Conservation (phyloP, 2,888 invertebrate genomes). For the Zootermopsis nevadensis region DNA sequence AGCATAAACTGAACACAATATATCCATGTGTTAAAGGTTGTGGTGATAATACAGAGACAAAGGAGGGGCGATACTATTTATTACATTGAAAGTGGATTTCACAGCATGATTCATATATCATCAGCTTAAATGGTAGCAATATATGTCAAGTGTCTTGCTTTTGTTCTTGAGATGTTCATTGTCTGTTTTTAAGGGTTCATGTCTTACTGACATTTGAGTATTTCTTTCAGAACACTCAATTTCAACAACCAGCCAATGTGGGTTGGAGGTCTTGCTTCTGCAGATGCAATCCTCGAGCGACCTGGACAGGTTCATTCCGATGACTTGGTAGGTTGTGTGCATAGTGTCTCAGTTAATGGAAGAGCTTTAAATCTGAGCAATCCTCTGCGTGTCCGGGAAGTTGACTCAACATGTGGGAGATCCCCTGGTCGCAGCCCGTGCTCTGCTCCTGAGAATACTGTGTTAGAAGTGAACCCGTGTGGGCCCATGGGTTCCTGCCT, state of each 20-base stretch:
- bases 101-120: no score
- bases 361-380: conserved; percentile 83
- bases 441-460: conserved; percentile 60
- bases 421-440: conserved; percentile 39
- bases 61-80: no score
- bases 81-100: no score
- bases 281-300: conserved; percentile 88
- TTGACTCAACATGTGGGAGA: conserved; percentile 82
- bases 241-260: conserved; percentile 90
- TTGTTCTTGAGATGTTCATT: no score
- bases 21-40: no score
- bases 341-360: conserved; percentile 90
- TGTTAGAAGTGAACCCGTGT: conserved; percentile 21
- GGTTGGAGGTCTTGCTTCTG: conserved; percentile 85
- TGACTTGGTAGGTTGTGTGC: conserved; percentile 94
- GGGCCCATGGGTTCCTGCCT: conserved; percentile 69
- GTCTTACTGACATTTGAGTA: no score
- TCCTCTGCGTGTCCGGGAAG: conserved; percentile 77
- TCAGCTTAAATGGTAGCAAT: no score
- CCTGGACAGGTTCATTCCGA: conserved; percentile 92
- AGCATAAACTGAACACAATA: no score
- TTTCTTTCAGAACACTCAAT: conserved; percentile 81
- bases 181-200: no score
- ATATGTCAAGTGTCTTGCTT: no score
- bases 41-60: no score